Percentiles rank a stretch among this genome's conserved stretches.
Evolutionary conservation across 2,888 invertebrate genomes (phyloP).

Genomic region (Spisula subtruncata): DNA sequence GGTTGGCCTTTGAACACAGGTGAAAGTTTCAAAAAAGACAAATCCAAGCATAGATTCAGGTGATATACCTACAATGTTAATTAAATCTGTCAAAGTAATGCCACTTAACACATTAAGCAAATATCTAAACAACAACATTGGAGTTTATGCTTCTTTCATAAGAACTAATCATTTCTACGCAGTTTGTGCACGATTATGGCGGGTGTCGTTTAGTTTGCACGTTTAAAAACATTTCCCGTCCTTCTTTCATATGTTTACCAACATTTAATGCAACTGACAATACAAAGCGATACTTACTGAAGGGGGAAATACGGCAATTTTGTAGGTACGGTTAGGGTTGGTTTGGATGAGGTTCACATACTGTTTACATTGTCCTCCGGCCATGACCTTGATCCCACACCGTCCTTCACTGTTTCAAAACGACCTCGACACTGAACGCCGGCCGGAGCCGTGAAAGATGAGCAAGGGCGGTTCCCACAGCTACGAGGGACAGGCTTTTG

Average conservation of each 20-base stretch:
- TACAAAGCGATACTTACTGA: background rate
- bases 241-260: background rate
- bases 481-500: background rate
- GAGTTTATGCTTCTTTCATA: too few species aligned
- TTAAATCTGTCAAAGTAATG: too few species aligned
- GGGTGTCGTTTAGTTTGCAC: too few species aligned
- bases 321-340: background rate
- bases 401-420: conserved; percentile 81
- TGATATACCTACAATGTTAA: too few species aligned
- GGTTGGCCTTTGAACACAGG: too few species aligned
- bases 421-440: conserved; percentile 63
- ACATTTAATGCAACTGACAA: background rate
- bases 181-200: too few species aligned
- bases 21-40: too few species aligned
- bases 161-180: too few species aligned
- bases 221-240: too few species aligned
- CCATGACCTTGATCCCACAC: conserved; percentile 84
- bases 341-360: conserved; percentile 34
- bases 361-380: conserved; percentile 78
- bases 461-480: background rate
- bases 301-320: background rate
- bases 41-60: too few species aligned
- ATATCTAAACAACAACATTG: too few species aligned
- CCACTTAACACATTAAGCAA: too few species aligned
- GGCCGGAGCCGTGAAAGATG: background rate